Base-by-base conservation (phyloP, 2,797 vertebrate genomes). In the Oreonectes daqikongensis region DNA sequence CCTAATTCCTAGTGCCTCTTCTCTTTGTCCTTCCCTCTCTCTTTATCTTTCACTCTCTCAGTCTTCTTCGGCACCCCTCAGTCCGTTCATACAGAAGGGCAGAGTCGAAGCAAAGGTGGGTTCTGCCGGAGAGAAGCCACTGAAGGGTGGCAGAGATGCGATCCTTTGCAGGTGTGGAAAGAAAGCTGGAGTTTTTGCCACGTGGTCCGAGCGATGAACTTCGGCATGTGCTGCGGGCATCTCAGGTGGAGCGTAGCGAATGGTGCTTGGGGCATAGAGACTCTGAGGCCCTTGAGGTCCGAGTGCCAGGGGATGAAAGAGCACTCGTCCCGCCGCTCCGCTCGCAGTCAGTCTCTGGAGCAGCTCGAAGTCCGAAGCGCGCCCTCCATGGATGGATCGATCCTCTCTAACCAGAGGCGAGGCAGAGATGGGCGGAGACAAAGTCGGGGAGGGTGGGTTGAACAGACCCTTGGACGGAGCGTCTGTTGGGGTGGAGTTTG, bases 81-180 rank as follows among this genome's bases (percentile, higher is more conserved):
- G 86, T 88, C 92, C 92, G 17, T 93, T 94, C 90, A 94, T 92
- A 17, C 94, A 92, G 90, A 95, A 96, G 79, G 95, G 90, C 85
- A 96, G 89, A 72, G 92, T 77, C 0, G 94, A 91, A 3, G 94
- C 89, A 84, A 95, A 95, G 60, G 94, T 91, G 83, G 89, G 89
- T 79, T 95, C 94, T 0, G 94, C 92, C 0, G 94, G 90, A 0
- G 92, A 84, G 80, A 96, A 94, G 8, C 94, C 93, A 11, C 92
- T 93, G 84, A 94, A 95, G 76, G 94, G 93, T 64, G 91, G 93
- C 71, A 94, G 86, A 84, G 91, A 92, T 0, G 93, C 89, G 72
- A 96, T 88, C 86, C 95, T 90, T 89, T 95, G 95, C 78, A 96
- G 91, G 85, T 95, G 95, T 0, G 95, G 95, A 84, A 95, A 97